Evolutionary conservation across 2,888 invertebrate species (phyloP), one percentile per base, ranked within the genome.

Genomic region (Caenorhabditis sp.): DNA sequence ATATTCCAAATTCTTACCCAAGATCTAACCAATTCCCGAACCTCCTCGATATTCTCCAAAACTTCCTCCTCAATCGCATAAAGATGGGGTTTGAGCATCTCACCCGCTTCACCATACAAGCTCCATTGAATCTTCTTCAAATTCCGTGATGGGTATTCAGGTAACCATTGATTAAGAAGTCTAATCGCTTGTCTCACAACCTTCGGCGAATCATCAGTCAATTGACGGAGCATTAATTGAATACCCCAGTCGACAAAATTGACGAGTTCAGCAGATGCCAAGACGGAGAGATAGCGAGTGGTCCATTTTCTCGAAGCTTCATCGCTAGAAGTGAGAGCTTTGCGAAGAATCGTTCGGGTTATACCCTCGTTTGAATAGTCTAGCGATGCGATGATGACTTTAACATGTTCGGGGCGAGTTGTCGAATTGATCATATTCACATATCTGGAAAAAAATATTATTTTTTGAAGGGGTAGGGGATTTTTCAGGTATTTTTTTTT

Each of bases 361-460:
- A 87, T 83, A 91, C 93, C 92, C 70, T 71, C 75, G 26, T 56
- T 64, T 1, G 60, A 54, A 88, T 96, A 97, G 89, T 96, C 94
- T 83, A 99, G 90, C 78, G 94, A 93, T 5, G 96, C 94, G 71
- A 95, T 92, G 64, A 95, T 93, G 71, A 97, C 90, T 89, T 97
- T 97, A 0, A 95, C 92, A 88, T 96, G 96, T 87, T 94, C 94
- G 84, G 94, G 94, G 88, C 93, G 93, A 3, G 94, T 93, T 58
- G 92, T 91, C 12, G 92, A 91, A 1, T 85, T 83, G 68, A 94
- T 93, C 80, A 95, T 65, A 4, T 31, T n/a, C 10, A 58, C 57
- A 36, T 58, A 58, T 36, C 57, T 58, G 57, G 20, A 58, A 36
- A 56, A 56, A 56, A 56, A 56, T 21, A 53, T n/a, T 50, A n/a